Evolutionary conservation across 2,113 vertebrate species (phyloP), one percentile per base, ranked within the genome.

Genomic region (Bothrops jararaca): DNA sequence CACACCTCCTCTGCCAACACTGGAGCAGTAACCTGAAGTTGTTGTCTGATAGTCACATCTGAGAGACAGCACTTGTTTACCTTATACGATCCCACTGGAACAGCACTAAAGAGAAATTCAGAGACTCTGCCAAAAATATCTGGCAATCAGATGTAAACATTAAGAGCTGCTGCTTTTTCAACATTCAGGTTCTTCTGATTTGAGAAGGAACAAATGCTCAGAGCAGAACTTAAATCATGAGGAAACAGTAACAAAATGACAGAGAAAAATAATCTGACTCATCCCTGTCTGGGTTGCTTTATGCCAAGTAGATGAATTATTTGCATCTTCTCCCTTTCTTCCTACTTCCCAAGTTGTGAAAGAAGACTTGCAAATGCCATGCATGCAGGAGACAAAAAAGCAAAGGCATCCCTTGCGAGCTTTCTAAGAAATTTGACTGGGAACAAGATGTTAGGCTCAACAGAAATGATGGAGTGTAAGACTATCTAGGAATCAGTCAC

Each of bases 81-180:
- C 88, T 45, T 53, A 42, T 53, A 8, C 42, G 2, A 39, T 53
- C 89, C 74, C 80, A 90, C 48, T 42, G 91, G 86, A 64, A 88
- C 64, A 74, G 48, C 45, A 39, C 58, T 88, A 54, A 74, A 74
- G 22, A 42, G 23, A 90, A 86, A 90, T 60, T 29, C 74, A 92
- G 10, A 39, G 45, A 90, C 54, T 86, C n/a, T 90, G 88, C 39
- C 6, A 23, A 90, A 85, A 92, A 92, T 80, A 92, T 92, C 92
- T 92, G 88, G 69, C 10, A 39, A 86, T 86, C 92, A 92, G 88
- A 58, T 85, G 52, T 57, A 57, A 54, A 45, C 18, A 57, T 53
- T 58, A 50, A 56, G 64, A 92, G 87, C 85, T 92, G 92, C 52
- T 89, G 9, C 69, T 92, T 85, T 34, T 86, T 54, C 45, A 89